Conservation (phyloP, 2,888 invertebrate species). For the Andrena praecox region DNA sequence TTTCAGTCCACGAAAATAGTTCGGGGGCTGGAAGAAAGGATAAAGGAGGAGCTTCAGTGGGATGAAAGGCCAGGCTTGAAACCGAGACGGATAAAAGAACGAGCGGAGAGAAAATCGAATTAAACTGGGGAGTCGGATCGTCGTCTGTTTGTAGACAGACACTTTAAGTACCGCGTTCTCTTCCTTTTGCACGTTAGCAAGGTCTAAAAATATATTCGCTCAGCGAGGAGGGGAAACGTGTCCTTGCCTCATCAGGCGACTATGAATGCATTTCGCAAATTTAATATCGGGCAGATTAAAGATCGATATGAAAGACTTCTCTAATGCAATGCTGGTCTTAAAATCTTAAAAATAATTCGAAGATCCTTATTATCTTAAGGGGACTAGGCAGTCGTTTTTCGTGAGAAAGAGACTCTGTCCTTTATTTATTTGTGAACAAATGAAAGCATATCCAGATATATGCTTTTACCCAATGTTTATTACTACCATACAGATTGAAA, state of each 20-base stretch:
- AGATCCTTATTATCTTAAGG: no score
- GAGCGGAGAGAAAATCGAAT: slow-evolving; percentile 39
- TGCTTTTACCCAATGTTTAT: no score
- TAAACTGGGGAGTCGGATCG: slow-evolving; percentile 15
- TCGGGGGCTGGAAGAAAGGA: slow-evolving; percentile 20
- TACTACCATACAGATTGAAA: no score
- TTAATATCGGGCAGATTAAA: not conserved
- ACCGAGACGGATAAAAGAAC: slow-evolving; percentile 30
- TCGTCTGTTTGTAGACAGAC: slow-evolving; percentile 17
- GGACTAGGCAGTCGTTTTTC: no score
- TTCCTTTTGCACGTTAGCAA: not conserved
- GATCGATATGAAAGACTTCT: not conserved
- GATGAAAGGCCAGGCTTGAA: slow-evolving; percentile 23
- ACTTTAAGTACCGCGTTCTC: not conserved
- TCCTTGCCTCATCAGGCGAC: slow-evolving; percentile 17
- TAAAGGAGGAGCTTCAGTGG: slow-evolving; percentile 13
- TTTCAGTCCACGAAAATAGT: slow-evolving; percentile 38
- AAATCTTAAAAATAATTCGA: not conserved
- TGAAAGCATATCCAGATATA: no score
- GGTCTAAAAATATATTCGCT: not conserved
- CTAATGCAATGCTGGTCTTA: not conserved
- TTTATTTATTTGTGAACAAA: no score
- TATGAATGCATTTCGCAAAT: not conserved
- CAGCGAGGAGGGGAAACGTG: not conserved
- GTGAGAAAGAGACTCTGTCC: no score